Evolutionary conservation across 2,888 invertebrate species (phyloP).

Genomic region (Prionchulus punctatus): DNA sequence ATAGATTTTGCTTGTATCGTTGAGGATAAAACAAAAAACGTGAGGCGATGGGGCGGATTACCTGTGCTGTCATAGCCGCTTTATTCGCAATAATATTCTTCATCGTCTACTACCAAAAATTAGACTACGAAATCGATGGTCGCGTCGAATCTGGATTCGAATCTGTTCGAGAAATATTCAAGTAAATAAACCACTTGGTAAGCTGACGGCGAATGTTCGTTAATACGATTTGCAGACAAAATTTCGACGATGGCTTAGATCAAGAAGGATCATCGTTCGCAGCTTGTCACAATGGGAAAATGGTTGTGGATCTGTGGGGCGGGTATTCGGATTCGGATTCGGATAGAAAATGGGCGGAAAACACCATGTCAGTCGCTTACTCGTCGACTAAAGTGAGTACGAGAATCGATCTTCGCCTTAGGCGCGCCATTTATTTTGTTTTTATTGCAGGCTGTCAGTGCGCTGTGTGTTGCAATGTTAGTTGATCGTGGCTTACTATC

Average conservation of each 20-base stretch:
- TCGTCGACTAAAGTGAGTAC: constrained; percentile 32
- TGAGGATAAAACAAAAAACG: too few species aligned
- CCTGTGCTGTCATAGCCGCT: too few species aligned
- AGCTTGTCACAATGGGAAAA: constrained; percentile 32
- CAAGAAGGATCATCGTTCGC: constrained; percentile 33
- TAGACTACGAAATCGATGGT: background rate
- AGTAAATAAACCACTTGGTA: constrained; percentile 1
- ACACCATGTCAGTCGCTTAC: constrained; percentile 32
- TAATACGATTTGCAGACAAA: constrained; percentile 31
- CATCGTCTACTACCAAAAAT: too few species aligned
- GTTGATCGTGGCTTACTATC: constrained; percentile 33
- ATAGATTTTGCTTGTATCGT: too few species aligned
- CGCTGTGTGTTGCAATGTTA: constrained; percentile 25
- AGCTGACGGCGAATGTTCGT: background rate
- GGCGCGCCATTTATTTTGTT: too few species aligned
- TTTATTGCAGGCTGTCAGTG: constrained; percentile 17
- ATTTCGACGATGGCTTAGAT: constrained; percentile 29
- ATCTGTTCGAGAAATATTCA: constrained; percentile 9
- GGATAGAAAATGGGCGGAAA: constrained; percentile 28
- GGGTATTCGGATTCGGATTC: constrained; percentile 33
- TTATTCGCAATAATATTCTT: too few species aligned
- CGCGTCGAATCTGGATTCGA: constrained; percentile 10
- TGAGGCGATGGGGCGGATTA: too few species aligned
- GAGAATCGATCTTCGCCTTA: too few species aligned
- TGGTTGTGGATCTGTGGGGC: constrained; percentile 35